These are phyloP conservation scores for Spatulosminthurus flaviceps DNA, from an alignment of 2,888 invertebrate genomes.

Conservation along the genomic window DNA sequence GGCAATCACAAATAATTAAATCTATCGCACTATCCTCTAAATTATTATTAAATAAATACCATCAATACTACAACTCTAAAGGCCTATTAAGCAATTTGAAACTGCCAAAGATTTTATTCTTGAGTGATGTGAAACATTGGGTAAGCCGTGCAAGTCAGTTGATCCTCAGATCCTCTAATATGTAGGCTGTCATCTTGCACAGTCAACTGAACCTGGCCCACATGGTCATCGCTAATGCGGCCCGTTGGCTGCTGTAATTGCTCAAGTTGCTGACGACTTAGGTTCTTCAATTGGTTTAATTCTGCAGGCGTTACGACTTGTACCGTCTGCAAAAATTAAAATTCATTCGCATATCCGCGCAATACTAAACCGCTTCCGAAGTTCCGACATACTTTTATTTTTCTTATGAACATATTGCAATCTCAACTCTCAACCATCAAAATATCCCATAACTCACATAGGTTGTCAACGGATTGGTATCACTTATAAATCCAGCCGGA, in stretches of 20 bases:
- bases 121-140: conserved; percentile 21
- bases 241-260: conserved; percentile 26
- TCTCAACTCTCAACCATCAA: background rate
- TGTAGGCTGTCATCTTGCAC: conserved; percentile 18
- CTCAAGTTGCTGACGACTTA: conserved; percentile 16
- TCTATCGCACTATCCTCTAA: no score
- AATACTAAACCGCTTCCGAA: no score
- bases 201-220: conserved; percentile 24
- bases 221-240: conserved; percentile 10
- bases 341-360: conserved; percentile 23
- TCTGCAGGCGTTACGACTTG: conserved; percentile 35
- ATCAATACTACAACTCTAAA: no score
- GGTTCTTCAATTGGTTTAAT: background rate
- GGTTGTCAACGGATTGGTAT: conserved; percentile 26
- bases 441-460: conserved; percentile 26
- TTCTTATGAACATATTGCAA: background rate
- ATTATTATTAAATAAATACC: no score
- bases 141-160: conserved; percentile 11
- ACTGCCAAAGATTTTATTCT: conserved; percentile 21
- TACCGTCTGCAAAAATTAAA: conserved; percentile 20
- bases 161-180: background rate
- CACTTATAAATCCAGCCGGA: conserved; percentile 11
- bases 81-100: background rate
- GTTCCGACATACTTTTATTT: no score
- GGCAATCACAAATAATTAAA: no score